Conservation (phyloP, 2,888 invertebrate genomes). For the Nephrotoma guestfalica region DNA sequence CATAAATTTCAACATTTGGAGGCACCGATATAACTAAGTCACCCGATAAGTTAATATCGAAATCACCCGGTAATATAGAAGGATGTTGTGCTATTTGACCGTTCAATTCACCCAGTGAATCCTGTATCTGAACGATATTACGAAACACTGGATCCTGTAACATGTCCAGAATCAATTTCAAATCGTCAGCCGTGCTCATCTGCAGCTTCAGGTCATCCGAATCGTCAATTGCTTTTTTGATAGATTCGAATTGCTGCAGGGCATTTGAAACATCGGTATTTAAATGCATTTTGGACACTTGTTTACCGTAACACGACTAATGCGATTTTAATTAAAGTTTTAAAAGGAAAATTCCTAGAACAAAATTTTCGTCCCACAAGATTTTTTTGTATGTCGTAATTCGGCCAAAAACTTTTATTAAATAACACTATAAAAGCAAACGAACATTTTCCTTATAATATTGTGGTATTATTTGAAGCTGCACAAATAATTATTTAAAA, state of each 20-base stretch:
- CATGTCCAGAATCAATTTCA: conserved; percentile 68
- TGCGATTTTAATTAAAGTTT: background rate
- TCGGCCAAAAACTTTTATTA: background rate
- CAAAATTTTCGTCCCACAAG: background rate
- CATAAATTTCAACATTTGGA: conserved; percentile 39
- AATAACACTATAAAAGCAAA: background rate
- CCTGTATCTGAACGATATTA: conserved; percentile 81
- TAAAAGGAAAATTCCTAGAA: background rate
- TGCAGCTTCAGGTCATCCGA: conserved; percentile 71
- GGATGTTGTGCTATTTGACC: conserved; percentile 80
- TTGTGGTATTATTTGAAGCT: background rate
- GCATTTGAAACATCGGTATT: conserved; percentile 71
- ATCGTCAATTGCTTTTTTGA: conserved; percentile 72
- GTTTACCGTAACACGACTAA: too few species aligned
- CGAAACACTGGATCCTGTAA: conserved; percentile 82
- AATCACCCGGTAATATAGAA: conserved; percentile 82
- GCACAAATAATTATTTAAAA: background rate
- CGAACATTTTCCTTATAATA: background rate
- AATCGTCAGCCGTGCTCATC: conserved; percentile 54
- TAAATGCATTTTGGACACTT: conserved; percentile 23
- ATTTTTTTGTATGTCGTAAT: background rate
- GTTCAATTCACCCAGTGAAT: conserved; percentile 75
- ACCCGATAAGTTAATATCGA: conserved; percentile 71
- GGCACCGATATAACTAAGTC: conserved; percentile 52
- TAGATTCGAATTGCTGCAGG: conserved; percentile 73